A percentile compares a stretch with the other conserved stretches of the same genome.
Evolutionary conservation across 2,113 vertebrate species (phyloP).

Genomic region (Ascaphus truei): DNA sequence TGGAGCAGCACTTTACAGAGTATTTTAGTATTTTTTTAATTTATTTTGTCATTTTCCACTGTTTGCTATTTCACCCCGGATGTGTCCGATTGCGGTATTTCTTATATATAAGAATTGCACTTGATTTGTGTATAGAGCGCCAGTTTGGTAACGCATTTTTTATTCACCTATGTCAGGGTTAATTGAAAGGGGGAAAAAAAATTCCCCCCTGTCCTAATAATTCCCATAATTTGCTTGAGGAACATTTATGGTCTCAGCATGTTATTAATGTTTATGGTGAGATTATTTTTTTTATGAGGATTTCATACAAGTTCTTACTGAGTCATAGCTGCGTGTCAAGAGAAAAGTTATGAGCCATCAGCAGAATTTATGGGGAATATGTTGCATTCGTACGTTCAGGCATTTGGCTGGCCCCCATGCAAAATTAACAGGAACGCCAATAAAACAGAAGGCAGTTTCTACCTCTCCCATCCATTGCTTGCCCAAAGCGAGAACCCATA

Average conservation of each 20-base stretch:
- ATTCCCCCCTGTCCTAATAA: neutral
- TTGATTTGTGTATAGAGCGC: too few relatives aligned
- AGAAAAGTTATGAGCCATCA: constrained; percentile 9
- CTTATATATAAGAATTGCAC: too few relatives aligned
- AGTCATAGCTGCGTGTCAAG: neutral
- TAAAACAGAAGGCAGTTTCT: neutral
- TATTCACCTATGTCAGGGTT: neutral
- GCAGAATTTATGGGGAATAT: neutral
- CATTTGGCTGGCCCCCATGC: neutral
- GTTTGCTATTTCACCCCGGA: too few relatives aligned
- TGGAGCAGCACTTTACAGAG: too few relatives aligned
- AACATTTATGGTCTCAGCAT: too few relatives aligned
- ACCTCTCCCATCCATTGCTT: constrained; percentile 14
- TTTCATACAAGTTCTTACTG: neutral
- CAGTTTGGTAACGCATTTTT: too few relatives aligned
- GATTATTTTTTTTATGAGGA: constrained; percentile 14
- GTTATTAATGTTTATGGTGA: neutral
- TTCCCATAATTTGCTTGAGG: neutral
- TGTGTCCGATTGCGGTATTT: too few relatives aligned
- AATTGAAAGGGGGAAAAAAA: neutral
- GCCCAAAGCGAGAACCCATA: neutral
- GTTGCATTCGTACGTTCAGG: neutral
- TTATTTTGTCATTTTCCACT: too few relatives aligned
- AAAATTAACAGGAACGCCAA: neutral
- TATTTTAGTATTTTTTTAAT: too few relatives aligned